phyloP scores from a whole-genome alignment of 2,888 invertebrate genomes.

The Morpho helenor region DNA sequence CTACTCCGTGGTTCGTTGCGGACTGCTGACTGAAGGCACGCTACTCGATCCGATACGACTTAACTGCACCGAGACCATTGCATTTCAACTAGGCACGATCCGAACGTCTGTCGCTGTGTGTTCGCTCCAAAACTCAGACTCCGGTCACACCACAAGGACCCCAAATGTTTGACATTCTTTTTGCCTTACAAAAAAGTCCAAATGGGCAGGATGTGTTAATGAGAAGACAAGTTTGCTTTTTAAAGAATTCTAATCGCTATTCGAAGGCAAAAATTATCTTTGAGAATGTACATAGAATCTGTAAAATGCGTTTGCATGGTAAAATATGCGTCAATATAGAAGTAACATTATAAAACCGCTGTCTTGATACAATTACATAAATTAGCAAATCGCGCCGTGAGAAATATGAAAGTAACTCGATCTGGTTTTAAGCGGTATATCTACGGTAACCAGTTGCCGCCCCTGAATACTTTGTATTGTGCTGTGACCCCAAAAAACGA shows the following conservation, averaged over 20 bases:
- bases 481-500: constrained; percentile 28
- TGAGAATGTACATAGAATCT: too few relatives aligned
- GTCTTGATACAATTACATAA: constrained; percentile 13
- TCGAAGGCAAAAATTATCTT: constrained; percentile 9
- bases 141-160: constrained; percentile 12
- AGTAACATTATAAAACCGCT: not conserved
- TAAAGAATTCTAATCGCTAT: constrained; percentile 4
- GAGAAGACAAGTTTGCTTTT: constrained; percentile 8
- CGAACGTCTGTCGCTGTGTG: constrained; percentile 2
- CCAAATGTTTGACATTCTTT: constrained; percentile 17
- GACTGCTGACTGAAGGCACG: constrained; percentile 47
- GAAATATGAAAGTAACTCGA: constrained; percentile 31
- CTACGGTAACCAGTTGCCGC: constrained; percentile 29
- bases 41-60: constrained; percentile 30
- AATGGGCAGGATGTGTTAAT: constrained; percentile 11
- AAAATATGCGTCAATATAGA: too few relatives aligned
- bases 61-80: constrained; percentile 38
- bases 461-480: constrained; percentile 29
- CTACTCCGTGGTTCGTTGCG: constrained; percentile 54
- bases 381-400: constrained; percentile 17
- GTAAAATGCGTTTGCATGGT: too few relatives aligned
- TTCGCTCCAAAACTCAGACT: constrained; percentile 4
- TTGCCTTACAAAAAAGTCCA: constrained; percentile 11
- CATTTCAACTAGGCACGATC: constrained; percentile 37
- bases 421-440: constrained; percentile 27